A percentile compares a stretch with the other conserved stretches of the same genome.
These are phyloP conservation scores for Rhinichthys klamathensis DNA, from an alignment of 2,113 vertebrate species.

Conservation along the genomic window DNA sequence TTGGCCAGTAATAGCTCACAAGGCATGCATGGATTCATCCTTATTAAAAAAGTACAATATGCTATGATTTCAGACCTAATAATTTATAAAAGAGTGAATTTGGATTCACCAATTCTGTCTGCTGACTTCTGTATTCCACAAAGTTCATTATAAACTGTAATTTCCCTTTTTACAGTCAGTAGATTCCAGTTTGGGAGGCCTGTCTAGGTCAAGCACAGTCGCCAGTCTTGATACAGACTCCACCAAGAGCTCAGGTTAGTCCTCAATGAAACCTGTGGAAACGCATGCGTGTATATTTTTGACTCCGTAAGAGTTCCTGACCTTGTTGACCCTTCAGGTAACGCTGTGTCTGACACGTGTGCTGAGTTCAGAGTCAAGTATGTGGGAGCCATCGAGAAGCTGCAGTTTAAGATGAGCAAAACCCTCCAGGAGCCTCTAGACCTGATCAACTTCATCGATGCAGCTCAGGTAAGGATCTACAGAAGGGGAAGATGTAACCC, in stretches of 20 bases:
- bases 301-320: not conserved
- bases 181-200: conserved; percentile 96
- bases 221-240: conserved; percentile 98
- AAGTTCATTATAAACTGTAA: not conserved
- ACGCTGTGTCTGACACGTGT: conserved; percentile 86
- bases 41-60: too few relatives aligned
- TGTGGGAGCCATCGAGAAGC: conserved; percentile 90
- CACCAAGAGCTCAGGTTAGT: conserved; percentile 93
- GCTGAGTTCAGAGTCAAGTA: conserved; percentile 95
- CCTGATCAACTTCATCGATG: conserved; percentile 95
- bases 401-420: conserved; percentile 86
- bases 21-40: too few relatives aligned
- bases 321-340: conserved; percentile 68
- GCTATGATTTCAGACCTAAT: too few relatives aligned
- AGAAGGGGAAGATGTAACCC: not conserved
- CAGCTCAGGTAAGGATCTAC: conserved; percentile 85
- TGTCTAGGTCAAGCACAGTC: conserved; percentile 96
- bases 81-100: too few relatives aligned
- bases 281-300: not conserved
- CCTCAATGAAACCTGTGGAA: not conserved
- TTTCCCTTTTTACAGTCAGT: conserved; percentile 82
- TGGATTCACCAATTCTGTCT: not conserved
- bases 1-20: too few relatives aligned
- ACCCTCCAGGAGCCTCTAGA: conserved; percentile 89
- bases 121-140: not conserved